A percentile compares a stretch with the other conserved stretches of the same genome.
Conservation (phyloP, 1,140 invertebrate species). For the Penaeus vannamei region DNA sequence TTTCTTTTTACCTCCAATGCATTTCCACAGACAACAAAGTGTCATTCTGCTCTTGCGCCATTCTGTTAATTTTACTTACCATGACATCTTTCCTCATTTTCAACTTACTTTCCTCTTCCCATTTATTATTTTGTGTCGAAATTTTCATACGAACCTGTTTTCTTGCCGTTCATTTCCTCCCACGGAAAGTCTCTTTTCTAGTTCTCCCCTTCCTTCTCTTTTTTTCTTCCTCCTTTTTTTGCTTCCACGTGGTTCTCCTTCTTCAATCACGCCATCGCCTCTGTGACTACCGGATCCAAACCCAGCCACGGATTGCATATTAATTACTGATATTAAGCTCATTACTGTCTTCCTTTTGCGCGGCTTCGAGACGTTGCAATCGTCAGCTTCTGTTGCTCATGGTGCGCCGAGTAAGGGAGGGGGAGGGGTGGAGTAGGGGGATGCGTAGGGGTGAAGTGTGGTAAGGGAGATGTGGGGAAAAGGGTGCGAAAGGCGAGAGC, state of each 20-base stretch:
- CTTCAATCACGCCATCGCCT: conserved; percentile 25
- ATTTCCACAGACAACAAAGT: too few species aligned
- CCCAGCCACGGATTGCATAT: conserved; percentile 49
- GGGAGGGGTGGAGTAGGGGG: not conserved
- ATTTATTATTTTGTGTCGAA: too few species aligned
- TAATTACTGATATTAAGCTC: conserved; percentile 52
- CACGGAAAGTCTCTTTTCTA: not conserved
- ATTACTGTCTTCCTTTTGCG: conserved; percentile 49
- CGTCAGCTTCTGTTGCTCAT: conserved; percentile 1
- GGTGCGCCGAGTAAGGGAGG: not conserved
- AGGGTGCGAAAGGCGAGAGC: not conserved
- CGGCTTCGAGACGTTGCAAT: not conserved
- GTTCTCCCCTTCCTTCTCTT: not conserved
- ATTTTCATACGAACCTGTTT: too few species aligned
- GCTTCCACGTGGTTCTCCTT: not conserved
- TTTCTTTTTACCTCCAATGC: too few species aligned
- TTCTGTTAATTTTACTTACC: too few species aligned
- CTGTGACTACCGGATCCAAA: conserved; percentile 21
- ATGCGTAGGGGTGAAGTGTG: not conserved
- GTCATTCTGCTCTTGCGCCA: too few species aligned
- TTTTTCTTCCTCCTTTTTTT: not conserved
- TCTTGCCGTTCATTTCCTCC: too few species aligned
- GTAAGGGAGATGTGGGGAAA: not conserved
- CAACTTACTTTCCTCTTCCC: too few species aligned
- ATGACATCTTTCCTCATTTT: too few species aligned